These are phyloP conservation scores for Chelonia mydas DNA, from an alignment of 2,797 vertebrate species.

Conservation along the genomic window DNA sequence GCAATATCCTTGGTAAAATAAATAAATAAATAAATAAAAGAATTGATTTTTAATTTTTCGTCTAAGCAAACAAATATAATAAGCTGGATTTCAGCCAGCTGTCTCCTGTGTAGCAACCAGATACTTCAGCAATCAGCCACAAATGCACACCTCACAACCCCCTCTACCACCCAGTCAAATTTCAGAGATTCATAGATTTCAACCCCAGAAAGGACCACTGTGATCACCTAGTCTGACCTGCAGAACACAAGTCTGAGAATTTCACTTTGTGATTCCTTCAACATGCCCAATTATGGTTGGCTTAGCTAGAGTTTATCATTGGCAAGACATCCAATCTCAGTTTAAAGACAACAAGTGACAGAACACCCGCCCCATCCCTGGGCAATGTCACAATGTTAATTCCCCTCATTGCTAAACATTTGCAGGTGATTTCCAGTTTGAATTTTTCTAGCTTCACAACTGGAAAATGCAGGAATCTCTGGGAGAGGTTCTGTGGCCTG, in stretches of 20 bases:
- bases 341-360: background rate
- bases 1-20: background rate
- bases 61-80: background rate
- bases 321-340: background rate
- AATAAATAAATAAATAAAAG: background rate
- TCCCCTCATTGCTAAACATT: background rate
- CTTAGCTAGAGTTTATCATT: background rate
- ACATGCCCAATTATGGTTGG: background rate
- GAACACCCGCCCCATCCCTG: background rate
- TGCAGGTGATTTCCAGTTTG: constrained; percentile 11
- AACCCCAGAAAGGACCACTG: background rate
- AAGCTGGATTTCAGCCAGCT: background rate
- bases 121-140: background rate
- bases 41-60: background rate
- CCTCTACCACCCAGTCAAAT: background rate
- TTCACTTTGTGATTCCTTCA: background rate
- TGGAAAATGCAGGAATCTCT: background rate
- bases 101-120: background rate
- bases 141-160: background rate
- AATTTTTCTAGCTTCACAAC: constrained; percentile 11
- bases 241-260: background rate
- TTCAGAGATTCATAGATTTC: background rate
- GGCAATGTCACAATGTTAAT: background rate
- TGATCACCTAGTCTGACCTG: background rate
- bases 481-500: constrained; percentile 14